Conservation (phyloP, 2,888 invertebrate species). For the Pharmacophagus antenor region DNA sequence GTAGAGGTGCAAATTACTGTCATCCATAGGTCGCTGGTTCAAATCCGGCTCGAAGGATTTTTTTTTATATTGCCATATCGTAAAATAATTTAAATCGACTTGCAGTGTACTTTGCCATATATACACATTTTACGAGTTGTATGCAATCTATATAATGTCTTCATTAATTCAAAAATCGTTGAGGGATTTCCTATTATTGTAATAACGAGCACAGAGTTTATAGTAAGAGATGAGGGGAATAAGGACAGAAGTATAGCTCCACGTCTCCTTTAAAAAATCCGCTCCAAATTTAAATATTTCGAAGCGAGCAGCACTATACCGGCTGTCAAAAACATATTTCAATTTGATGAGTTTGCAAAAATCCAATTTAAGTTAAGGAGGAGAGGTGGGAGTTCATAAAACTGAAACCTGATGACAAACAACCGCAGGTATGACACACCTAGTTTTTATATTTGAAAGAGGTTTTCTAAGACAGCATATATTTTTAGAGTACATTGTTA, state of each 20-base stretch:
- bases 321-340: neutral
- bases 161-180: too few species aligned
- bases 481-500: too few species aligned
- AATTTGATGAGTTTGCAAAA: neutral
- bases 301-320: neutral
- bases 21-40: constrained; percentile 86
- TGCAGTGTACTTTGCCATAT: neutral
- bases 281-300: neutral
- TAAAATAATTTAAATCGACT: neutral
- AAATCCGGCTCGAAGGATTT: constrained; percentile 84
- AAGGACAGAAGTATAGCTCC: neutral
- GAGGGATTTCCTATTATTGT: too few species aligned
- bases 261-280: neutral
- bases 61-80: constrained; percentile 29
- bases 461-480: too few species aligned
- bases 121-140: neutral
- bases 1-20: constrained; percentile 48
- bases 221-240: too few species aligned
- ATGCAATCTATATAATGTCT: too few species aligned
- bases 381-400: neutral
- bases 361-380: neutral
- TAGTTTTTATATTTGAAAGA: too few species aligned
- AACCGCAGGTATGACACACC: too few species aligned
- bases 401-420: too few species aligned
- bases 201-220: too few species aligned